Percentiles rank a stretch among this genome's conserved stretches.
These are phyloP conservation scores for Drosophila kuntzei DNA, from an alignment of 2,888 invertebrate species.

Conservation along the genomic window DNA sequence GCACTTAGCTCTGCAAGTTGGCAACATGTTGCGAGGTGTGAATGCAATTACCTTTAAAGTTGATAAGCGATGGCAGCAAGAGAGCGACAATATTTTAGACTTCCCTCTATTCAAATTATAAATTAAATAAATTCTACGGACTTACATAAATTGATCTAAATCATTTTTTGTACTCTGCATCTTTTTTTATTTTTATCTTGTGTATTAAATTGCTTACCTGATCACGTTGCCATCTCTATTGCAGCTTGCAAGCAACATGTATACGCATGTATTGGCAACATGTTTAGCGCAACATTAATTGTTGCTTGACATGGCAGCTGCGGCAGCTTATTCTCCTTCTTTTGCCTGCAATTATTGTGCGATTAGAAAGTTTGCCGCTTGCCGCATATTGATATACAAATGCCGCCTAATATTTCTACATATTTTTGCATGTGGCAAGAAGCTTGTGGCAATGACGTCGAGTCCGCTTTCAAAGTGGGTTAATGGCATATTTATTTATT, in stretches of 20 bases:
- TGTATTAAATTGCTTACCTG: background rate
- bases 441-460: constrained; percentile 39
- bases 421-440: constrained; percentile 51
- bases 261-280: constrained; percentile 31
- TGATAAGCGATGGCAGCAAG: constrained; percentile 16
- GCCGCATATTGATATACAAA: constrained; percentile 66
- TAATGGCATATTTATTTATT: constrained; percentile 77
- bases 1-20: constrained; percentile 39
- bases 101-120: background rate
- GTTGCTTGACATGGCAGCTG: constrained; percentile 48
- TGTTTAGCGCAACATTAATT: constrained; percentile 51
- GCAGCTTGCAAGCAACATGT: background rate
- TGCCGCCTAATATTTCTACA: constrained; percentile 56
- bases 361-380: constrained; percentile 81
- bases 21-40: constrained; percentile 61
- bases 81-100: background rate
- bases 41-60: constrained; percentile 38
- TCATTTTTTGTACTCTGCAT: background rate
- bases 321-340: constrained; percentile 49
- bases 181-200: background rate
- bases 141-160: background rate
- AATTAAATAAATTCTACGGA: background rate
- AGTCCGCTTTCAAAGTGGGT: constrained; percentile 56
- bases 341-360: constrained; percentile 74
- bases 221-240: constrained; percentile 6